Conservation (phyloP, 2,888 invertebrate species). For the Philonicus albiceps region DNA sequence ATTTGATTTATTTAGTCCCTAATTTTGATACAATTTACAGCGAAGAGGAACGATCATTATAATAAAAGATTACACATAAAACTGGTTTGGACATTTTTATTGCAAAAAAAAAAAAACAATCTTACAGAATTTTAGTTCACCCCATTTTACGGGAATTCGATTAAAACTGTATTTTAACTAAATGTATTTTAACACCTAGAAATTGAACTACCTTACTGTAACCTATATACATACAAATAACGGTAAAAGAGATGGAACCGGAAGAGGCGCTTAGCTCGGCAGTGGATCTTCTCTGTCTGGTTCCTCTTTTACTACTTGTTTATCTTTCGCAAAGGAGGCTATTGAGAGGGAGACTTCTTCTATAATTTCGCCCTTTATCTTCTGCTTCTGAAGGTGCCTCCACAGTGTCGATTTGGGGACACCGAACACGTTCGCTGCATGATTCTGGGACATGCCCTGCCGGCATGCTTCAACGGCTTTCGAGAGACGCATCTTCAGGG, state of each 20-base stretch:
- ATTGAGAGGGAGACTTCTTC: constrained; percentile 5
- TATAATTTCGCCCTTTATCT: not conserved
- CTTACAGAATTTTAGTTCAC: not conserved
- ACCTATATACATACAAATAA: not conserved
- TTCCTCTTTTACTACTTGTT: not conserved
- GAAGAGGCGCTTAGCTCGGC: not conserved
- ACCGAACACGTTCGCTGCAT: constrained; percentile 61
- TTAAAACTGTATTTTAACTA: not conserved
- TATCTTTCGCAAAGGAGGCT: not conserved
- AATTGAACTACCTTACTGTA: not conserved
- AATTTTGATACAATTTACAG: no score
- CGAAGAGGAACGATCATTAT: not conserved
- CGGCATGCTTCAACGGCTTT: constrained; percentile 61
- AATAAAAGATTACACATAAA: not conserved
- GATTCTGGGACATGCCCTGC: constrained; percentile 62
- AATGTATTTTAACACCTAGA: not conserved
- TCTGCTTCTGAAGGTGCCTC: constrained; percentile 59
- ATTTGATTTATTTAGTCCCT: no score
- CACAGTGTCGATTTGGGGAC: constrained; percentile 63
- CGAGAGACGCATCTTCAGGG: constrained; percentile 57
- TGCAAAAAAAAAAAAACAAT: not conserved
- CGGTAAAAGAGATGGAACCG: not conserved
- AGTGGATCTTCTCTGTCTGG: not conserved
- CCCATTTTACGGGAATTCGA: not conserved
- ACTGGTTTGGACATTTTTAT: not conserved